phyloP scores from a whole-genome alignment of 2,797 vertebrate genomes.

The Antrozous pallidus region DNA sequence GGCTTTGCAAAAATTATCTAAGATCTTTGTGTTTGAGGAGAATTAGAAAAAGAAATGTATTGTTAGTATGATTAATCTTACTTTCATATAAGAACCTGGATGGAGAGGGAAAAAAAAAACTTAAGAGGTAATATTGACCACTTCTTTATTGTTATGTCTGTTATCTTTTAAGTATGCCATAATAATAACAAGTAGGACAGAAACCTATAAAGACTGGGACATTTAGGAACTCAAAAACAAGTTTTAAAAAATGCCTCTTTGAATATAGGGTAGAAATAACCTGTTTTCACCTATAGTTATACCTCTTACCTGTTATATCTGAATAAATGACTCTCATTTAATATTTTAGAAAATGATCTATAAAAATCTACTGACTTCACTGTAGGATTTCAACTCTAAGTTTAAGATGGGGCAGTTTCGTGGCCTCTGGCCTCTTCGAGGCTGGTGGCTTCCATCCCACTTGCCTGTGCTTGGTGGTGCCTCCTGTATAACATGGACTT shows the following conservation, averaged over 20 bases:
- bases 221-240: not conserved
- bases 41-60: not conserved
- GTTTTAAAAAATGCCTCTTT: not conserved
- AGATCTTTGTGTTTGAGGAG: not conserved
- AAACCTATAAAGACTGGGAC: not conserved
- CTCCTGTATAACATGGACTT: not conserved
- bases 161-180: not conserved
- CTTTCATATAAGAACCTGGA: not conserved
- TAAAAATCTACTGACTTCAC: not conserved
- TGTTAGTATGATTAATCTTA: not conserved
- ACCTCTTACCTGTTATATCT: not conserved
- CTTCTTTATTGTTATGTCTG: not conserved
- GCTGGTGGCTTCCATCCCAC: not conserved
- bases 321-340: constrained; percentile 21
- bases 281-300: not conserved
- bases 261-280: not conserved
- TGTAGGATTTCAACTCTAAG: constrained; percentile 23
- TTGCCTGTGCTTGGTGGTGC: not conserved
- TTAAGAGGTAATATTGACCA: not conserved
- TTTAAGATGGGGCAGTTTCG: not conserved
- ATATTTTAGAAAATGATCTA: constrained; percentile 10
- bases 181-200: not conserved
- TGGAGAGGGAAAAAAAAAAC: not conserved
- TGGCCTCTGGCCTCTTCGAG: not conserved
- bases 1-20: not conserved